phyloP scores from a whole-genome alignment of 2,888 invertebrate species.

The Trichopoda pennipes region DNA sequence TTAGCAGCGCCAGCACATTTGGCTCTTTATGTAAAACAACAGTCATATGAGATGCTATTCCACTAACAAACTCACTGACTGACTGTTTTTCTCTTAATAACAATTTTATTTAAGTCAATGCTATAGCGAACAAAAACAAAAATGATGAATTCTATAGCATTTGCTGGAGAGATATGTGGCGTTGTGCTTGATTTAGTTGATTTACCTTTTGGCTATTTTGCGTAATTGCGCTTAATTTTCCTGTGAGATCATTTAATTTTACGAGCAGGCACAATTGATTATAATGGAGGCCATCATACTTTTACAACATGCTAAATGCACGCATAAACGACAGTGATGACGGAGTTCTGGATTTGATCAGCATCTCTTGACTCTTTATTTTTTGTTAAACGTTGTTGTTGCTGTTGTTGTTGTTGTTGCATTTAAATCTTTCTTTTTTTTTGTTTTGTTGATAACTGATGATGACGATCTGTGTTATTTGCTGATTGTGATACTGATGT shows the following conservation, averaged over 20 bases:
- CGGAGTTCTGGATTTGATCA: constrained; percentile 51
- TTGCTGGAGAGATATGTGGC: not conserved
- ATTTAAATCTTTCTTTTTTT: constrained; percentile 38
- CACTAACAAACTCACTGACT: constrained; percentile 37
- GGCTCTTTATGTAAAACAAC: constrained; percentile 45
- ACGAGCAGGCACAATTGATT: constrained; percentile 81
- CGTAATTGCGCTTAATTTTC: constrained; percentile 81
- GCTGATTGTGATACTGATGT: constrained; percentile 61
- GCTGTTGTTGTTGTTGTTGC: constrained; percentile 17
- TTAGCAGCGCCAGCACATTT: constrained; percentile 57
- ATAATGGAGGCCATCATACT: constrained; percentile 80
- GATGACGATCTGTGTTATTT: constrained; percentile 50
- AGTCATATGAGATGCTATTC: constrained; percentile 19
- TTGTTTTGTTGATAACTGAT: constrained; percentile 50
- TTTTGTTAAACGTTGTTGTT: not conserved
- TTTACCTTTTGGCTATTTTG: constrained; percentile 72
- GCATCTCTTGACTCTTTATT: not conserved
- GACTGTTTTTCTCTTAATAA: not conserved
- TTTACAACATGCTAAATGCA: constrained; percentile 80
- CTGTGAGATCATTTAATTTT: constrained; percentile 81
- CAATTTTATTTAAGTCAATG: constrained; percentile 19
- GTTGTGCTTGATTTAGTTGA: constrained; percentile 51
- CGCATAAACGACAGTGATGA: constrained; percentile 70
- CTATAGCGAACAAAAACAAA: not conserved
- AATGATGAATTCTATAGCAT: constrained; percentile 14